phyloP scores from a whole-genome alignment of 2,888 invertebrate genomes.

The Dinocampus coccinellae region DNA sequence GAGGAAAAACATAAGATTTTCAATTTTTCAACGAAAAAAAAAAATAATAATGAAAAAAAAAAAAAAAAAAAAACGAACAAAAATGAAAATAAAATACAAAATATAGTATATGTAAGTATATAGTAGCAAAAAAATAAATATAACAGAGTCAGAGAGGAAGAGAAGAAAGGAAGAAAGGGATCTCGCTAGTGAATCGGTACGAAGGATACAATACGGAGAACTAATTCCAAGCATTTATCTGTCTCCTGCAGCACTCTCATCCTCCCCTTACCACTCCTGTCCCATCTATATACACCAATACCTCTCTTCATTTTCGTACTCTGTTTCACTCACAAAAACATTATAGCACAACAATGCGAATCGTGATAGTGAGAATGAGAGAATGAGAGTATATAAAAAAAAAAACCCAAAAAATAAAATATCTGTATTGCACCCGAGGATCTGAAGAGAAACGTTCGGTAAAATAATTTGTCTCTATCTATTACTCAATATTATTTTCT shows the following conservation, averaged over 20 bases:
- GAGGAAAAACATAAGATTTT: no score
- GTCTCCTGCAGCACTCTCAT: slow-evolving; percentile 48
- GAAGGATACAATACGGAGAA: slow-evolving; percentile 51
- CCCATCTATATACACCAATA: background rate
- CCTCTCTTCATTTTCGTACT: background rate
- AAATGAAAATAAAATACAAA: no score
- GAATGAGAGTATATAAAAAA: background rate
- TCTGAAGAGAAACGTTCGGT: slow-evolving; percentile 10
- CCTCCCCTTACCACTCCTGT: slow-evolving; percentile 13
- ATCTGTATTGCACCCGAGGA: slow-evolving; percentile 2
- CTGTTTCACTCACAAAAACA: background rate
- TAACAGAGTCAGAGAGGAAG: background rate
- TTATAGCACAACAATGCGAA: background rate
- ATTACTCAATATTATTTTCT: slow-evolving; percentile 30
- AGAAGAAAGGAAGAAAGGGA: slow-evolving; percentile 37
- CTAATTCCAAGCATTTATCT: slow-evolving; percentile 61
- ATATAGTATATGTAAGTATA: background rate
- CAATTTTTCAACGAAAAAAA: no score
- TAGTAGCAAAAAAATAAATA: background rate
- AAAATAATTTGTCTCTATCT: slow-evolving; percentile 10
- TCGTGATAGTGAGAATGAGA: slow-evolving; percentile 5
- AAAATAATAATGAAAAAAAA: no score
- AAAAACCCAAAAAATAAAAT: background rate
- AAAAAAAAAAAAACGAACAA: no score
- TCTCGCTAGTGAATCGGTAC: slow-evolving; percentile 42